phyloP scores from a whole-genome alignment of 2,888 invertebrate genomes.

The Vanessa cardui region DNA sequence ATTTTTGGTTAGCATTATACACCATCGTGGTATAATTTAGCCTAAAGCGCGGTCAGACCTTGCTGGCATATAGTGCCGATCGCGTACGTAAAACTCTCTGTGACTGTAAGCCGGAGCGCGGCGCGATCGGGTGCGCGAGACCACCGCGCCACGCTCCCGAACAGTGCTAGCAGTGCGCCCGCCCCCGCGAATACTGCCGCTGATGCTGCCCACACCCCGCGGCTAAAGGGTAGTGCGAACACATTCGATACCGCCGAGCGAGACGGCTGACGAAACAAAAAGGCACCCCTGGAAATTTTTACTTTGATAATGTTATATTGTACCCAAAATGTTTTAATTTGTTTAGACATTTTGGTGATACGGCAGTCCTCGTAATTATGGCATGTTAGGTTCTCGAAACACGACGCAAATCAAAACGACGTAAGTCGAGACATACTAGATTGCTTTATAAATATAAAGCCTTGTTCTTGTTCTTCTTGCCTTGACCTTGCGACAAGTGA shows the following conservation, averaged over 20 bases:
- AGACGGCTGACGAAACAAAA: conserved; percentile 85
- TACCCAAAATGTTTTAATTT: background rate
- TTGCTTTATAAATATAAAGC: too few relatives aligned
- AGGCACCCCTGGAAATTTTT: conserved; percentile 68
- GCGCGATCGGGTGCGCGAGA: conserved; percentile 32
- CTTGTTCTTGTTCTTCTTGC: too few relatives aligned
- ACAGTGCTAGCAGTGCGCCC: conserved; percentile 48
- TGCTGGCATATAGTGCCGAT: conserved; percentile 85
- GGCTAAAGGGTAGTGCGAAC: conserved; percentile 83
- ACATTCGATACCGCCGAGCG: conserved; percentile 84
- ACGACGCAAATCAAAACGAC: too few relatives aligned
- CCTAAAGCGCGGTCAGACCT: conserved; percentile 56
- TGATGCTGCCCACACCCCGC: conserved; percentile 80
- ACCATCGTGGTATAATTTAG: too few relatives aligned
- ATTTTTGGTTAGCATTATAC: background rate
- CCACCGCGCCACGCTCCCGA: conserved; percentile 49
- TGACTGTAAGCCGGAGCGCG: conserved; percentile 49
- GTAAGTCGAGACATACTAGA: too few relatives aligned
- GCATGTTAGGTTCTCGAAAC: too few relatives aligned
- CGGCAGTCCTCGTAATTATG: too few relatives aligned
- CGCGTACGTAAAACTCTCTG: conserved; percentile 80
- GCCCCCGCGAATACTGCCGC: conserved; percentile 47
- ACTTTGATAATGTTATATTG: background rate
- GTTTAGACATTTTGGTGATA: too few relatives aligned
- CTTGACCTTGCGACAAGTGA: too few relatives aligned